Evolutionary conservation across 2,113 vertebrate species (phyloP).

Genomic region (Sylvia atricapilla): DNA sequence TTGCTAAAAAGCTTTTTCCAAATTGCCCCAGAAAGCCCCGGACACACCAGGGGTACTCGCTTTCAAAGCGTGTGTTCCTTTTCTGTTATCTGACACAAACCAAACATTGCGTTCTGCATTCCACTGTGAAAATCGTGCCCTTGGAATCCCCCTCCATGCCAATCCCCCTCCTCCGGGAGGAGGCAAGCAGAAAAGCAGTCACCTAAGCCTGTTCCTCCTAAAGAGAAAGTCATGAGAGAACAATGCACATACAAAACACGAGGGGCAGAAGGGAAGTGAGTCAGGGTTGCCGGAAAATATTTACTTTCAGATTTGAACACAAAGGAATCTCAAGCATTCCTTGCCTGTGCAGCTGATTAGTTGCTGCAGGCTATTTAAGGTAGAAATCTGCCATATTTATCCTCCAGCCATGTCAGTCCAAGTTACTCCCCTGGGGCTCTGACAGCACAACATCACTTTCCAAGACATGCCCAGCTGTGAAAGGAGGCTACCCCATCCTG

Average conservation of each 20-base stretch:
- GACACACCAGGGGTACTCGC: neutral
- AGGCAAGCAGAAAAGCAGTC: neutral
- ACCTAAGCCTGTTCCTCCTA: neutral
- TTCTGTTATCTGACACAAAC: neutral
- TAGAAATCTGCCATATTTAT: neutral
- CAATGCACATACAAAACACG: neutral
- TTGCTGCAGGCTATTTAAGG: neutral
- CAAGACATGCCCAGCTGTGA: neutral
- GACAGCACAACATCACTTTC: neutral
- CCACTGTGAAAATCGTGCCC: neutral
- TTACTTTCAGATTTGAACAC: neutral
- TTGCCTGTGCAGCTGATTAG: neutral
- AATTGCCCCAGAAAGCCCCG: neutral
- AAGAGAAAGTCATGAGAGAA: neutral
- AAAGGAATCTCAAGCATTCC: neutral
- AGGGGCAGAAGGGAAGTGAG: conserved; percentile 5
- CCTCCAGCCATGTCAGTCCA: neutral
- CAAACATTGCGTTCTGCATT: neutral
- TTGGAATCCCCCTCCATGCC: neutral
- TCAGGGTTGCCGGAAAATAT: neutral
- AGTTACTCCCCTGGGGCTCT: neutral
- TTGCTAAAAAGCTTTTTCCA: neutral
- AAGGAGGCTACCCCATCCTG: neutral
- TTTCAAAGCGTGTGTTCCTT: neutral
- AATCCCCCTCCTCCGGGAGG: rapidly evolving